Percentiles rank a stretch among this genome's conserved stretches.
phyloP scores from a whole-genome alignment of 2,888 invertebrate genomes.

The Blastobasis lacticolella region DNA sequence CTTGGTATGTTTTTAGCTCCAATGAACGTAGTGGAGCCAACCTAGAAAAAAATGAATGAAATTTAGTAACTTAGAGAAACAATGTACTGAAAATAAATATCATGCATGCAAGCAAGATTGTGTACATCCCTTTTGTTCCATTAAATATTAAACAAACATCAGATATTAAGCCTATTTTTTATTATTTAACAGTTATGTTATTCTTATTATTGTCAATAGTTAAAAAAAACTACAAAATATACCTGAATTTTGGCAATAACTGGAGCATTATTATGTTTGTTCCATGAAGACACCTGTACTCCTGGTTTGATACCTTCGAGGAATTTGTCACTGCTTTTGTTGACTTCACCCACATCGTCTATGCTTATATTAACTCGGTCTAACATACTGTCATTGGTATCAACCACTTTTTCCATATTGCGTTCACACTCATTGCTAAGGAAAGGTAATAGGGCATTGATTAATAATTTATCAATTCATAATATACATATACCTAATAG shows the following conservation, averaged over 20 bases:
- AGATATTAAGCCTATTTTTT: no score
- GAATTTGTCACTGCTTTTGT: slow-evolving; percentile 21
- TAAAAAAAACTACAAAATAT: neutral
- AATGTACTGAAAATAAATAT: no score
- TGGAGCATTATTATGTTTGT: slow-evolving; percentile 22
- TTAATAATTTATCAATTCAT: no score
- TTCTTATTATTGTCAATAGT: no score
- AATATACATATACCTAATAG: no score
- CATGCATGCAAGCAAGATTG: no score
- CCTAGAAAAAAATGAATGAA: slow-evolving; percentile 21
- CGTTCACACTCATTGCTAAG: slow-evolving; percentile 35
- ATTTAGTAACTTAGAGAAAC: no score
- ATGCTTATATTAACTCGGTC: slow-evolving; percentile 85
- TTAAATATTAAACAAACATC: no score
- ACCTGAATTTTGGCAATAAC: slow-evolving; percentile 51
- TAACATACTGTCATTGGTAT: slow-evolving; percentile 87
- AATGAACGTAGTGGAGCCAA: slow-evolving; percentile 69
- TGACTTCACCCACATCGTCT: slow-evolving; percentile 73
- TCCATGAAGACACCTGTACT: slow-evolving; percentile 26
- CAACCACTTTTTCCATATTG: slow-evolving; percentile 81
- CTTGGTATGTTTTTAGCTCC: slow-evolving; percentile 83
- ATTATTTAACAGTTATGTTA: no score
- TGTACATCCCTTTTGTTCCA: no score
- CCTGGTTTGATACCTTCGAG: slow-evolving; percentile 9
- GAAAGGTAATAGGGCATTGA: no score